Conservation (phyloP, 2,888 invertebrate species). For the Coelinius sp. region DNA sequence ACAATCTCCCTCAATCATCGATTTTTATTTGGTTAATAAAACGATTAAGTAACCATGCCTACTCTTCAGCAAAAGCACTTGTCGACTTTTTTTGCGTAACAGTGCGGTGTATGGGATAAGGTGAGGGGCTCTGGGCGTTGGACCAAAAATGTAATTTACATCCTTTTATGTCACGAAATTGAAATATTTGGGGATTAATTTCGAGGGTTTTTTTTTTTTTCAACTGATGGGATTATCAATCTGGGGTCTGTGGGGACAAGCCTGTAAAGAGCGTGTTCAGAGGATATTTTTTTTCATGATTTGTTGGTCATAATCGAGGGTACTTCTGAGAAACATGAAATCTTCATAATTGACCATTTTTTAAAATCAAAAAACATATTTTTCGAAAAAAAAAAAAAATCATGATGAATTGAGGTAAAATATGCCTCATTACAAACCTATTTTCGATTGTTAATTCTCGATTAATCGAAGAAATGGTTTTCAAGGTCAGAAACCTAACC, state of each 20-base stretch:
- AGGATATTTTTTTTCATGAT: neutral
- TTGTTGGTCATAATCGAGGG: neutral
- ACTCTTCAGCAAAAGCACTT: constrained; percentile 50
- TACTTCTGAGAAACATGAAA: neutral
- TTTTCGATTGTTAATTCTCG: too few relatives aligned
- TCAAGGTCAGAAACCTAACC: too few relatives aligned
- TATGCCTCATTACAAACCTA: too few relatives aligned
- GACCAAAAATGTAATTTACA: constrained; percentile 71
- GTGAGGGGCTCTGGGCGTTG: constrained; percentile 58
- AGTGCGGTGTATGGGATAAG: too few relatives aligned
- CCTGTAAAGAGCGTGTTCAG: neutral
- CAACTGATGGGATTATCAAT: neutral
- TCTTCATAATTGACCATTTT: neutral
- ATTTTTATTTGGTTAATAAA: constrained; percentile 71
- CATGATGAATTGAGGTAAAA: too few relatives aligned
- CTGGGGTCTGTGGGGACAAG: too few relatives aligned
- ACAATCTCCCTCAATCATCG: constrained; percentile 66
- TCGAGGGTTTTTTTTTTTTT: neutral
- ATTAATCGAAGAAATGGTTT: too few relatives aligned
- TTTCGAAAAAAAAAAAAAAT: too few relatives aligned
- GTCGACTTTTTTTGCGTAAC: constrained; percentile 43
- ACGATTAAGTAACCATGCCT: constrained; percentile 54
- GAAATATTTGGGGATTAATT: constrained; percentile 71
- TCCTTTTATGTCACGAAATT: constrained; percentile 70
- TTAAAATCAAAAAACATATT: neutral